Evolutionary conservation across 2,797 vertebrate genomes (phyloP).

Genomic region (Anniella stebbinsi): DNA sequence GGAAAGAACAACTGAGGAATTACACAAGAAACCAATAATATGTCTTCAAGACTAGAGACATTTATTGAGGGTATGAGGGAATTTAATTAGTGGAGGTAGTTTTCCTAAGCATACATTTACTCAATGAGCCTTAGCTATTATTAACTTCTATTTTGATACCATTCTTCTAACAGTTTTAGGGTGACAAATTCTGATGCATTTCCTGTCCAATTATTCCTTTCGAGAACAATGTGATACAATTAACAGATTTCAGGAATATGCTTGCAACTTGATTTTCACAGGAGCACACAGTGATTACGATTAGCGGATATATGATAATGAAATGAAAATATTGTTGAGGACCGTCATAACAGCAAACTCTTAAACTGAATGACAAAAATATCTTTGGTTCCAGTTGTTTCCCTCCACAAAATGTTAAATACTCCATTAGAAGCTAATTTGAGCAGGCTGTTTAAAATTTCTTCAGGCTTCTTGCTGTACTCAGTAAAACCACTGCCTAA

Average conservation of each 20-base stretch:
- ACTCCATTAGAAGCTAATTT: slow-evolving; percentile 38
- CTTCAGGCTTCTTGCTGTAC: slow-evolving; percentile 18
- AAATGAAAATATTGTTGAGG: slow-evolving; percentile 75
- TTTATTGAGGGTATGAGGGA: slow-evolving; percentile 4
- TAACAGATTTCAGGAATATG: slow-evolving; percentile 83
- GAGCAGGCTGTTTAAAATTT: slow-evolving; percentile 31
- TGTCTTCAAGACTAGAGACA: not conserved
- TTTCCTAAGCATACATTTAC: slow-evolving; percentile 25
- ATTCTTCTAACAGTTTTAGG: slow-evolving; percentile 46
- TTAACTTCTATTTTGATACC: slow-evolving; percentile 49
- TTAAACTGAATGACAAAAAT: slow-evolving; percentile 23
- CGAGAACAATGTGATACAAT: slow-evolving; percentile 84
- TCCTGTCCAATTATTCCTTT: slow-evolving; percentile 82
- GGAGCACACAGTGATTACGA: slow-evolving; percentile 78
- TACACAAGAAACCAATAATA: not conserved
- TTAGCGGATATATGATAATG: slow-evolving; percentile 72
- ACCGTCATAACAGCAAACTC: slow-evolving; percentile 21
- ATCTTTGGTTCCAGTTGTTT: slow-evolving; percentile 27
- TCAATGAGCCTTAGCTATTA: slow-evolving; percentile 37
- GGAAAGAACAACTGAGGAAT: not conserved
- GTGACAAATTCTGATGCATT: slow-evolving; percentile 81
- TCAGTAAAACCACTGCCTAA: slow-evolving; percentile 1
- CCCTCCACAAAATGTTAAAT: slow-evolving; percentile 30
- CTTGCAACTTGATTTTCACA: slow-evolving; percentile 83
- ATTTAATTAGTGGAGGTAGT: slow-evolving; percentile 32